A percentile compares a stretch with the other conserved stretches of the same genome.
These are phyloP conservation scores for Litoditis marina DNA, from an alignment of 2,888 invertebrate species.

Conservation along the genomic window DNA sequence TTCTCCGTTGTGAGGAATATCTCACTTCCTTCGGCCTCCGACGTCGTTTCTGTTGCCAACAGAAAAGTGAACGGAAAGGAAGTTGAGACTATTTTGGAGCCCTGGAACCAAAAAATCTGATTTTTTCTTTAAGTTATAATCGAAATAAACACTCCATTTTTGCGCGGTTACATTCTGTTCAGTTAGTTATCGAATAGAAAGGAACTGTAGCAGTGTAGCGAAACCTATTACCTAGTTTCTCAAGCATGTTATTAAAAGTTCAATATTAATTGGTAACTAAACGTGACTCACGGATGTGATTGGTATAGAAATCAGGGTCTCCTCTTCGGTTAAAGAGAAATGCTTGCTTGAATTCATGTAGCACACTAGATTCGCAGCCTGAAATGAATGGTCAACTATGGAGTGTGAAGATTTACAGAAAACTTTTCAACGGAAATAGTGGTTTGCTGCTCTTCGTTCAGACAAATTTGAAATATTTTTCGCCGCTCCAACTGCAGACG, in stretches of 20 bases:
- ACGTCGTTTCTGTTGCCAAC: conserved; percentile 26
- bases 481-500: too few species aligned
- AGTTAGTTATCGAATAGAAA: too few species aligned
- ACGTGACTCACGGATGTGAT: conserved; percentile 28
- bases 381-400: neutral
- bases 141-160: too few species aligned
- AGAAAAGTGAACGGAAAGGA: conserved; percentile 21
- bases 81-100: conserved; percentile 32
- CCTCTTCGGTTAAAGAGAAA: conserved; percentile 18
- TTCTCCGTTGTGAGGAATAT: conserved; percentile 27
- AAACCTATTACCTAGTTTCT: too few species aligned
- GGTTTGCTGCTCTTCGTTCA: too few species aligned
- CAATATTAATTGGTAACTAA: too few species aligned
- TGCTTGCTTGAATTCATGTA: conserved; percentile 30
- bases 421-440: neutral
- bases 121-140: too few species aligned
- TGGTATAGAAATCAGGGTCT: conserved; percentile 30
- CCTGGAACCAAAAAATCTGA: conserved; percentile 28
- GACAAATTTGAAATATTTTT: too few species aligned
- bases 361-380: conserved; percentile 34
- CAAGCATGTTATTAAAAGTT: neutral
- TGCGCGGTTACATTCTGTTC: too few species aligned
- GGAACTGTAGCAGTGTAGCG: too few species aligned
- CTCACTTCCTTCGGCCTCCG: conserved; percentile 24
- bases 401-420: neutral